Conservation (phyloP, 2,888 invertebrate genomes). For the Mythimna vitellina region DNA sequence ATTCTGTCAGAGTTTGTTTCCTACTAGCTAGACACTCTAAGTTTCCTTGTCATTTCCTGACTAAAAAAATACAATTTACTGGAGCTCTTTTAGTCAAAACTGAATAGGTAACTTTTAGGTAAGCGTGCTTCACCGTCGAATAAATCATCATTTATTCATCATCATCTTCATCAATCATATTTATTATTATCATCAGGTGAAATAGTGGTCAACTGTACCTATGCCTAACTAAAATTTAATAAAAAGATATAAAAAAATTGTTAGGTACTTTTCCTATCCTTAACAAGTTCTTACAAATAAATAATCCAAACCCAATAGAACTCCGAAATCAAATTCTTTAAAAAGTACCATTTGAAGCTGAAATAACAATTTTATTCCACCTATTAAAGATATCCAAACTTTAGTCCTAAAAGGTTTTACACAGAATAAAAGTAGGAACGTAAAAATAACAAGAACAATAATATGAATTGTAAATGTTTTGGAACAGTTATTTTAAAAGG, state of each 20-base stretch:
- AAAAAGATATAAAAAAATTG: neutral
- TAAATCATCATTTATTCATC: no score
- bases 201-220: no score
- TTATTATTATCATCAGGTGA: no score
- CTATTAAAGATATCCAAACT: conserved; percentile 14
- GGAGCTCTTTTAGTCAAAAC: no score
- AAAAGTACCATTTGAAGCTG: neutral
- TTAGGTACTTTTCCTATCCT: neutral
- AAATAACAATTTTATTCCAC: conserved; percentile 6
- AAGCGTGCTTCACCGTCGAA: no score
- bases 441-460: conserved; percentile 10
- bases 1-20: no score
- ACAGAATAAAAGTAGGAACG: conserved; percentile 10
- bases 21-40: no score
- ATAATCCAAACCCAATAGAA: neutral
- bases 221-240: neutral
- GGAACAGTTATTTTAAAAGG: neutral
- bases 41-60: no score
- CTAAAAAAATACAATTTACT: no score
- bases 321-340: conserved; percentile 1
- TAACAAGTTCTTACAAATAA: neutral
- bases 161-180: no score
- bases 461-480: neutral
- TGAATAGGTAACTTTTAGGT: no score
- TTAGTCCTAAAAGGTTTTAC: conserved; percentile 11